Conservation (phyloP, 1,140 invertebrate genomes). For the Procambarus virginalis region DNA sequence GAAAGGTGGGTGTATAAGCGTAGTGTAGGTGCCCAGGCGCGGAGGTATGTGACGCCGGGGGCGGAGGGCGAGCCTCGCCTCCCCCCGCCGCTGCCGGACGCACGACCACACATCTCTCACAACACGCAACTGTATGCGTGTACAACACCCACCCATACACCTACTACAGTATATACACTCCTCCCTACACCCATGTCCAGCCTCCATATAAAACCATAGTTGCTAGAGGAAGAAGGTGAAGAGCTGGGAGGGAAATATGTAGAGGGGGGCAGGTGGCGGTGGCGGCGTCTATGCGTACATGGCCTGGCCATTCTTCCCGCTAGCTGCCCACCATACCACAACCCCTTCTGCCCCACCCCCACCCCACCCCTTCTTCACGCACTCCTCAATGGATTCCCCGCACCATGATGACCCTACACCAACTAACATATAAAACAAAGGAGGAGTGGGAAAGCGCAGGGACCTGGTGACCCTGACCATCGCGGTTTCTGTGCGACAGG, state of each 20-base stretch:
- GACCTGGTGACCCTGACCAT: neutral
- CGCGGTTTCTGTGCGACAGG: slow-evolving; percentile 6
- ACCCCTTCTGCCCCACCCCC: neutral
- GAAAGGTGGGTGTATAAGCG: neutral
- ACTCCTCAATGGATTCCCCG: neutral
- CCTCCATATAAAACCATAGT: too few relatives aligned
- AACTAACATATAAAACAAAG: neutral
- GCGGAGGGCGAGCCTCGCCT: slow-evolving; percentile 16
- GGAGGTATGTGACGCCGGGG: slow-evolving; percentile 51
- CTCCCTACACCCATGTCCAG: neutral
- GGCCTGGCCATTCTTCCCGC: slow-evolving; percentile 4
- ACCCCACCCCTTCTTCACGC: neutral
- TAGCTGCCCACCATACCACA: slow-evolving; percentile 29
- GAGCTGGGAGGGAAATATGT: neutral
- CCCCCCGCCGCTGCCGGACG: slow-evolving; percentile 35
- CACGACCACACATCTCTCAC: slow-evolving; percentile 29
- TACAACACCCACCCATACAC: too few relatives aligned
- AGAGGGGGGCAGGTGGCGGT: too few relatives aligned
- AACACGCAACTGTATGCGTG: too few relatives aligned
- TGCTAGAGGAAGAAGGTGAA: neutral
- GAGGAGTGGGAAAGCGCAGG: neutral
- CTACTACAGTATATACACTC: neutral
- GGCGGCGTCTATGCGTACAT: slow-evolving; percentile 21
- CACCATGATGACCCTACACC: neutral
- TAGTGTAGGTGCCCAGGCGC: slow-evolving; percentile 9